Base-by-base conservation (phyloP, 1,140 invertebrate species). In the Tetramorium simillimum region DNA sequence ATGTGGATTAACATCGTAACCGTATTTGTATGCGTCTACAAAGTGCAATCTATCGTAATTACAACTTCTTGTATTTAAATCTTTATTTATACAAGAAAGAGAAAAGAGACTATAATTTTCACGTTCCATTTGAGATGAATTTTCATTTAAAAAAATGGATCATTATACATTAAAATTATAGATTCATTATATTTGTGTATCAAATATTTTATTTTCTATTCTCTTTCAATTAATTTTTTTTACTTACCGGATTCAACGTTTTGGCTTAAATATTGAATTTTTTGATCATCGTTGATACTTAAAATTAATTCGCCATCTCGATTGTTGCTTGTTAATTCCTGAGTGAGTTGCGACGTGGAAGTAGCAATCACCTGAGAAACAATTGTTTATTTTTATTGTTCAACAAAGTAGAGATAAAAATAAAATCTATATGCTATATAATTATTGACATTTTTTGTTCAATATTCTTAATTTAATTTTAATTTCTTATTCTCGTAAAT, bases 1-100 rank as follows among this genome's bases (percentile, higher is more conserved):
- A 90, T 96, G 96, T 0, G 96, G 96, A 78, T 96, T 97, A 1
- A 97, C 96, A 92, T 97, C 96, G 92, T 97, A 97, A 67, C 97
- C 97, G 92, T 97, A 97, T 91, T 97, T 96, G 92, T 97, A 97
- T 65, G 96, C 96, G 92, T 96, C 97, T 97, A 77, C 16, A 85
- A 58, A 28, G 0, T 14, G 21, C 1, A 46, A 69, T 65, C 12
- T 9, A 56, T 81, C 10, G 12, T 24, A 33, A n/a, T 18, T 2
- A 1, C 12, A 58, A 77, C 4, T 43, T 77, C 0, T 72, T 10
- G 33, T 49, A 72, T 2, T n/a, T 24, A 49, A 24, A 24, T 40
- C 1, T 73, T 75, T 40, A 75, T 1, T n/a, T n/a, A n/a, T 2
- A 12, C 7, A 56, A 43, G 37, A 14, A 21, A n/a, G 5, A 33